A percentile compares a stretch with the other conserved stretches of the same genome.
Conservation (phyloP, 2,888 invertebrate species). For the Lochmaea crataegi region DNA sequence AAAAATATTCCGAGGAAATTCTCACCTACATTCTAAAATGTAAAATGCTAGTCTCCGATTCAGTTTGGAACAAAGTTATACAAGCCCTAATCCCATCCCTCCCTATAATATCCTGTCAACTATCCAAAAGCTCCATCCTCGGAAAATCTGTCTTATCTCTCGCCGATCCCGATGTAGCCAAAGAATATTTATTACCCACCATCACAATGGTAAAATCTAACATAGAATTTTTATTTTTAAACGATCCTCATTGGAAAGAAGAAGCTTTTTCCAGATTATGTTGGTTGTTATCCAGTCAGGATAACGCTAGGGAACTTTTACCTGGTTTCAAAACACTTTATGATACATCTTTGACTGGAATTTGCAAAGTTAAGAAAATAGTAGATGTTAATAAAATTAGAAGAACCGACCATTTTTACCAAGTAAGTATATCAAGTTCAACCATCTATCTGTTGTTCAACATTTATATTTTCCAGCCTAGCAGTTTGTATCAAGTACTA, state of each 20-base stretch:
- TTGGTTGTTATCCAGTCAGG: constrained; percentile 67
- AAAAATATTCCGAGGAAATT: constrained; percentile 71
- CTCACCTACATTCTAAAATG: constrained; percentile 74
- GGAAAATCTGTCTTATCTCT: constrained; percentile 74
- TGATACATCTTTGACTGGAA: constrained; percentile 64
- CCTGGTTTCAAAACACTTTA: constrained; percentile 67
- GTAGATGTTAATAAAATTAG: constrained; percentile 60
- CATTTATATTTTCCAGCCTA: constrained; percentile 59
- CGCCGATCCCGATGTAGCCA: constrained; percentile 73
- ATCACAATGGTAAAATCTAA: constrained; percentile 69
- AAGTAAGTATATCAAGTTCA: constrained; percentile 52
- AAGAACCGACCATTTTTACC: constrained; percentile 62
- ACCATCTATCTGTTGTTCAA: not conserved
- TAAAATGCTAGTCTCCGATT: constrained; percentile 71
- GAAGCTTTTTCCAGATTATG: constrained; percentile 68
- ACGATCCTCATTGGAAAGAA: constrained; percentile 63
- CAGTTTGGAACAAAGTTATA: constrained; percentile 72
- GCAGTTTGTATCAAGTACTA: constrained; percentile 65
- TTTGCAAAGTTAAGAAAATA: constrained; percentile 62
- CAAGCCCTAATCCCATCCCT: constrained; percentile 71
- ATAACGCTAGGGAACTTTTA: constrained; percentile 63
- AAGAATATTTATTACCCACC: constrained; percentile 69
- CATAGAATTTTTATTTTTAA: constrained; percentile 65
- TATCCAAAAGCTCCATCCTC: constrained; percentile 66
- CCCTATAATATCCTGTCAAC: constrained; percentile 72